phyloP scores from a whole-genome alignment of 2,113 vertebrate species.

The Tetraodon nigroviridis region DNA sequence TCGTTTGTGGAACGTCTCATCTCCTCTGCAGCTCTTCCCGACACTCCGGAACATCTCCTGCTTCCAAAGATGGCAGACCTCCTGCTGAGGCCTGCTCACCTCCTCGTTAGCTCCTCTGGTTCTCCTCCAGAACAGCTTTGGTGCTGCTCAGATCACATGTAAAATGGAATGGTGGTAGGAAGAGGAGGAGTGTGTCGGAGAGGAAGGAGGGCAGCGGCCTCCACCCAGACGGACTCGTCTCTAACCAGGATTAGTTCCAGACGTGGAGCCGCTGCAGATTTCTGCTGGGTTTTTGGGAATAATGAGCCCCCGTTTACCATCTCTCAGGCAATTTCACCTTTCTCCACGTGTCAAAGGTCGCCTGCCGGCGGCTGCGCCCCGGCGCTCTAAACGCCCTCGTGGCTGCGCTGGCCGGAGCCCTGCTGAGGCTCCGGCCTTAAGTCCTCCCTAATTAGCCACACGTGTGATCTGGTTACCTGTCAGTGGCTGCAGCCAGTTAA shows the following conservation, averaged over 20 bases:
- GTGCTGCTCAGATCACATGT: too few relatives aligned
- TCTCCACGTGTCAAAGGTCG: constrained; percentile 13
- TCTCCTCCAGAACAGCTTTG: too few relatives aligned
- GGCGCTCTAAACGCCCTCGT: constrained; percentile 1
- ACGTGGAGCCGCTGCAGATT: not conserved
- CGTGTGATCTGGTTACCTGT: constrained; percentile 37
- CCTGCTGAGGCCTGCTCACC: too few relatives aligned
- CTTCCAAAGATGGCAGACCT: too few relatives aligned
- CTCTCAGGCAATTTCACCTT: constrained; percentile 6
- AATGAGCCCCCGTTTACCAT: constrained; percentile 4
- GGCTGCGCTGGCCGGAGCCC: not conserved
- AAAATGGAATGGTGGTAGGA: too few relatives aligned
- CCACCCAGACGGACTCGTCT: too few relatives aligned
- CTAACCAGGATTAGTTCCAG: constrained; percentile 5
- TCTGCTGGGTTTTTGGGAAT: not conserved
- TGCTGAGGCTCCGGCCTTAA: constrained; percentile 13
- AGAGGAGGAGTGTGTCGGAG: too few relatives aligned
- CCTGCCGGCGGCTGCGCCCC: constrained; percentile 5
- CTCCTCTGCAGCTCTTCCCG: too few relatives aligned
- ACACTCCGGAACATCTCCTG: too few relatives aligned
- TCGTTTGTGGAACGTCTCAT: too few relatives aligned
- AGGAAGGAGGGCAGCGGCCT: too few relatives aligned
- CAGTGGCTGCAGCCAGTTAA: constrained; percentile 19
- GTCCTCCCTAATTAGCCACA: constrained; percentile 22
- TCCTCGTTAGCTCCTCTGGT: too few relatives aligned